Evolutionary conservation across 1,140 invertebrate genomes (phyloP).

Genomic region (Dendroctonus valens): DNA sequence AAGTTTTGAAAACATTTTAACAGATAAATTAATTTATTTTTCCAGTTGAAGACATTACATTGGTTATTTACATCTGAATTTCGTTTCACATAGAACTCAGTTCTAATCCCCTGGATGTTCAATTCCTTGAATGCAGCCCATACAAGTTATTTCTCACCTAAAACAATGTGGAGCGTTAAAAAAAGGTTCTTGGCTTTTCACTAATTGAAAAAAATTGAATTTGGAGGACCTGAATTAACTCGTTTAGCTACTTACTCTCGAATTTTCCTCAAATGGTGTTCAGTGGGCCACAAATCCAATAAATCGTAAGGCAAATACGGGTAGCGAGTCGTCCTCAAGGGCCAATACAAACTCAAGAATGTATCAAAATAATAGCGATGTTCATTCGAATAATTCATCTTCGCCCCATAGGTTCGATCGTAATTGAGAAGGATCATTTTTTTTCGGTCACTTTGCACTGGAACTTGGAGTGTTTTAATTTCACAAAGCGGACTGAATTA

Average conservation of each 20-base stretch:
- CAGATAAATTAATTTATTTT: too few species aligned
- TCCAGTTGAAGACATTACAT: too few species aligned
- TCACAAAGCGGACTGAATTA: too few species aligned
- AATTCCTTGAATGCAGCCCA: background rate
- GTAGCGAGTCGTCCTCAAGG: constrained; percentile 19
- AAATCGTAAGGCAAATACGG: constrained; percentile 30
- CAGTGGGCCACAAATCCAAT: constrained; percentile 36
- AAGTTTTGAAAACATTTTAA: too few species aligned
- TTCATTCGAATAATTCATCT: constrained; percentile 25
- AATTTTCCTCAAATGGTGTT: constrained; percentile 37
- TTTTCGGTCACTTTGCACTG: background rate
- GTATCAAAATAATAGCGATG: constrained; percentile 35
- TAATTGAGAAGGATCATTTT: constrained; percentile 35
- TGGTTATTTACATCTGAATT: too few species aligned
- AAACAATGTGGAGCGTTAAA: background rate
- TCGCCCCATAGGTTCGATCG: constrained; percentile 32
- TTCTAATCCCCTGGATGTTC: too few species aligned
- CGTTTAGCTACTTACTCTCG: constrained; percentile 32
- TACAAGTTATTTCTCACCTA: constrained; percentile 38
- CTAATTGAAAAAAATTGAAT: background rate
- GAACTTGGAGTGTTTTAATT: background rate
- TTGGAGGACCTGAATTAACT: background rate
- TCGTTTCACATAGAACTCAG: too few species aligned
- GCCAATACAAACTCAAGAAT: constrained; percentile 32
- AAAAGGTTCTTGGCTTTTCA: background rate